These are phyloP conservation scores for Takifugu flavidus DNA, from an alignment of 2,113 vertebrate species.

Conservation along the genomic window DNA sequence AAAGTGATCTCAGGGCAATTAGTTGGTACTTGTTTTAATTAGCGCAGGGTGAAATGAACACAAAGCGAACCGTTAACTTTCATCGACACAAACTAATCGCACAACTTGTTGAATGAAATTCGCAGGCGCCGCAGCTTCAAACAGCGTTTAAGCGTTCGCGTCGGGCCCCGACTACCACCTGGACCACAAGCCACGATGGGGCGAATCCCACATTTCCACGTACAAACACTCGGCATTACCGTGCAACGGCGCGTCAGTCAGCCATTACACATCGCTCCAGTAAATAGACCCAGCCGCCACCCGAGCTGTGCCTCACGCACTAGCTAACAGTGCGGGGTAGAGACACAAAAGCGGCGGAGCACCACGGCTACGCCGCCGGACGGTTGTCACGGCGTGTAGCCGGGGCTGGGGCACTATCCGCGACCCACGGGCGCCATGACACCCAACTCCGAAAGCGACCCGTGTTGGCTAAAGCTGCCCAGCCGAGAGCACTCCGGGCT, in stretches of 20 bases:
- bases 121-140: background rate
- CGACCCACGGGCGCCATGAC: slow-evolving; percentile 59
- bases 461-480: slow-evolving; percentile 46
- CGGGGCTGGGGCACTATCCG: background rate
- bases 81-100: too few species aligned
- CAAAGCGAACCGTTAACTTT: too few species aligned
- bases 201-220: slow-evolving; percentile 16
- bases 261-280: slow-evolving; percentile 59
- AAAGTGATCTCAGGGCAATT: background rate
- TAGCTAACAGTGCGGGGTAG: rapidly evolving
- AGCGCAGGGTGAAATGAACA: too few species aligned
- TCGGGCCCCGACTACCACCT: slow-evolving; percentile 33
- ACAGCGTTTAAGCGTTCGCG: background rate
- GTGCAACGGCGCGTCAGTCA: slow-evolving; percentile 40
- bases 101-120: background rate
- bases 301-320: background rate
- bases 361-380: background rate
- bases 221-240: slow-evolving; percentile 5
- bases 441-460: slow-evolving; percentile 48
- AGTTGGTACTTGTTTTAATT: too few species aligned
- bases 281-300: slow-evolving; percentile 56
- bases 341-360: background rate
- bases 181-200: slow-evolving; percentile 30
- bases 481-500: slow-evolving; percentile 1
- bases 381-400: rapidly evolving